Base-by-base conservation (phyloP, 2,113 vertebrate species). In the Chlorocebus sabaeus region DNA sequence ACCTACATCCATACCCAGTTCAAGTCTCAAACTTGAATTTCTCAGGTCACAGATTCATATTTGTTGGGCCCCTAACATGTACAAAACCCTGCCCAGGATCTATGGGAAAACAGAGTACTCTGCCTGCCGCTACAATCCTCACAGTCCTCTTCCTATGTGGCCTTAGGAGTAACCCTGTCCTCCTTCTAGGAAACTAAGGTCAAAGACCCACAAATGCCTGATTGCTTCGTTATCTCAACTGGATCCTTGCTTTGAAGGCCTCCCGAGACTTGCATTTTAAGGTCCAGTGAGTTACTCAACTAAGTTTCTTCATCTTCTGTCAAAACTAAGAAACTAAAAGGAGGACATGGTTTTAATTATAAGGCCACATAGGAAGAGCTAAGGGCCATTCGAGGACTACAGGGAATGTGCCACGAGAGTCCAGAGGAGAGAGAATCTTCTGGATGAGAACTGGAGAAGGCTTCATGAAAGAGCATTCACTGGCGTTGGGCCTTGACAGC, bases 11-110 rank as follows among this genome's bases (percentile, higher is more conserved):
- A 35, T 67, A 84, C 52, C 48, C 73, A 90, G 48, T 52, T 92
- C 18, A 94, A 70, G 86, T 79, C 78, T 97, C 64, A 81, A n/a
- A 43, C 27, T 75, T 32, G 78, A 76, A 95, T 90, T 72, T 48
- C 48, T 93, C 25, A 30, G 48, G 43, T 78, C 30, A 67, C 20
- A n/a, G 32, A 61, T 89, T 93, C 84, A 7, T 59, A 70, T 73
- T 94, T 95, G 43, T 38, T 64, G 67, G 89, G 22, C 20, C 78
- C 5, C 83, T 95, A 22, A n/a, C 55, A 67, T 48, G 22, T 70
- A 64, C 17, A 61, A 86, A 91, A 57, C 13, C 75, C 38, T 72
- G 38, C 22, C 50, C 10, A 3, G 32, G 14, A 93, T 76, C 81
- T 91, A 8, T 10, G 32, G 85, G 75, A 76, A 92, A 7, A 6